Evolutionary conservation across 1,140 invertebrate genomes (phyloP).

Genomic region (Sogatella furcifera): DNA sequence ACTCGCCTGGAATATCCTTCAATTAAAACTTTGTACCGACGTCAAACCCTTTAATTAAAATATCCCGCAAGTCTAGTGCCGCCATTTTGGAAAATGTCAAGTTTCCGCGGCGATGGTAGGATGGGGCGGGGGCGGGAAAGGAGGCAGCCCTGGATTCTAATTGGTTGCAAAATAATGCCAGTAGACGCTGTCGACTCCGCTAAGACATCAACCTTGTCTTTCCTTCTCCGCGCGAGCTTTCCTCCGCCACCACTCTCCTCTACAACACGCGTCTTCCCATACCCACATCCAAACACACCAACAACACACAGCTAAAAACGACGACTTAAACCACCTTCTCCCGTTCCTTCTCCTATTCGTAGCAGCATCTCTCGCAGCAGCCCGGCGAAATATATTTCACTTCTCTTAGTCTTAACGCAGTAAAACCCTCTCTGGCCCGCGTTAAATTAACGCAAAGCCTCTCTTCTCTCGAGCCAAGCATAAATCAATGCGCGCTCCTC

Average conservation of each 20-base stretch:
- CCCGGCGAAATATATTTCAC: no score
- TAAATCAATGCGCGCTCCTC: no score
- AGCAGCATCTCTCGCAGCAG: no score
- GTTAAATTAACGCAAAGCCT: no score
- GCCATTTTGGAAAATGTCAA: conserved; percentile 6
- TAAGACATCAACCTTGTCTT: background rate
- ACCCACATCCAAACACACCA: background rate
- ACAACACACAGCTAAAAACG: no score
- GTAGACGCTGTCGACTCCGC: background rate
- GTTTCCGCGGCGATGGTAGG: background rate
- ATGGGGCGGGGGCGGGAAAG: background rate
- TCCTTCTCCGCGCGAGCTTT: background rate
- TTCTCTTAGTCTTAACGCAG: no score
- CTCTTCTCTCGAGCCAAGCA: no score
- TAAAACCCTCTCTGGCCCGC: no score
- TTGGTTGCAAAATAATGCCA: conserved; percentile 12
- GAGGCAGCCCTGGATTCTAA: conserved; percentile 1
- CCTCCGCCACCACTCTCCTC: background rate
- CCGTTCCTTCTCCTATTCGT: no score
- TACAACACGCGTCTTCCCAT: background rate
- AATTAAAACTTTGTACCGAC: conserved; percentile 25
- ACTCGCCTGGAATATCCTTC: conserved; percentile 23
- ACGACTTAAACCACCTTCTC: no score
- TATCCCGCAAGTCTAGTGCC: conserved; percentile 22
- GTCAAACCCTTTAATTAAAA: conserved; percentile 23